These are phyloP conservation scores for Egretta garzetta DNA, from an alignment of 2,113 vertebrate species.

Conservation along the genomic window DNA sequence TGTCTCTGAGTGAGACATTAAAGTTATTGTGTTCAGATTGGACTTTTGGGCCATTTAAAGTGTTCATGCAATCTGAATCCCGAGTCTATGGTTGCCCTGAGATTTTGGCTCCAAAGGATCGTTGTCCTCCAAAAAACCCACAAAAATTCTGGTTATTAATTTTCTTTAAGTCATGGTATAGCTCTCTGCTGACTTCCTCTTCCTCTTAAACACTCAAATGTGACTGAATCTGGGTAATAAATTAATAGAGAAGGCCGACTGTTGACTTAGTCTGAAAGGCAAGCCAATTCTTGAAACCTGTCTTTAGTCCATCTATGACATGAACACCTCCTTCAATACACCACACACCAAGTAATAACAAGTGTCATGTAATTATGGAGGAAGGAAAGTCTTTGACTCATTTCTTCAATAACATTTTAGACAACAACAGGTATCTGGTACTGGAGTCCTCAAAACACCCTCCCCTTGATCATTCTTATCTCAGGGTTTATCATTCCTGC, in stretches of 20 bases:
- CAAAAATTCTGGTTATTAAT: not conserved
- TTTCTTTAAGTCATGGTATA: not conserved
- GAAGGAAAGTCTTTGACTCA: not conserved
- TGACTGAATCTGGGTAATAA: not conserved
- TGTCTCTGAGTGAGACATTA: not conserved
- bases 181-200: not conserved
- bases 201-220: not conserved
- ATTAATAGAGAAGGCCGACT: not conserved
- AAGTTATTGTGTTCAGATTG: not conserved
- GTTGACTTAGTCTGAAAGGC: not conserved
- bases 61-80: not conserved
- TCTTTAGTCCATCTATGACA: not conserved
- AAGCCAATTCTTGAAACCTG: not conserved
- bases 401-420: not conserved
- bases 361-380: not conserved
- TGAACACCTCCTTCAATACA: not conserved
- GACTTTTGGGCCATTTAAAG: not conserved
- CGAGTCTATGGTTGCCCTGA: not conserved
- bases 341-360: not conserved
- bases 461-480: not conserved
- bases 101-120: not conserved
- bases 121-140: not conserved
- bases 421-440: fast-evolving
- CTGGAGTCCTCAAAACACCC: not conserved
- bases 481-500: not conserved